These are phyloP conservation scores for Rhagophthalmus giganteus DNA, from an alignment of 2,888 invertebrate species.

Conservation along the genomic window DNA sequence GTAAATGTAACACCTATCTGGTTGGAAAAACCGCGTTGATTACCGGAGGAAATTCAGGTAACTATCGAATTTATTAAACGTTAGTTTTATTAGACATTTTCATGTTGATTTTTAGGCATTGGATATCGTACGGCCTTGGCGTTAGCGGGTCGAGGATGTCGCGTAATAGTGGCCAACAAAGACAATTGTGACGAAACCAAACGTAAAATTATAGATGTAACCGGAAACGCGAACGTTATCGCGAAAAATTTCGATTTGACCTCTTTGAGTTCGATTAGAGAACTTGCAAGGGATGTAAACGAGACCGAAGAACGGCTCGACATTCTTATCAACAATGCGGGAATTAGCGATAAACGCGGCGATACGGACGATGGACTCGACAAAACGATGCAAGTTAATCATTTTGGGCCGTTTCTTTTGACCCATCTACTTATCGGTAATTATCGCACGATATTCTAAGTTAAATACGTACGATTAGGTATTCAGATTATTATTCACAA, in stretches of 20 bases:
- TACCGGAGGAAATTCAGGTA: constrained; percentile 47
- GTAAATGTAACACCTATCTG: constrained; percentile 45
- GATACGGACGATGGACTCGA: constrained; percentile 65
- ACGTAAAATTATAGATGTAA: constrained; percentile 40
- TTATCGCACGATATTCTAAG: too few relatives aligned
- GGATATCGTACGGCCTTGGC: constrained; percentile 49
- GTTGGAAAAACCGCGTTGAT: constrained; percentile 47
- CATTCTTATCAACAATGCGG: constrained; percentile 88
- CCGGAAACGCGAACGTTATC: constrained; percentile 45
- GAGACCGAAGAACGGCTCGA: constrained; percentile 73
- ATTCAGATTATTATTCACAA: too few relatives aligned
- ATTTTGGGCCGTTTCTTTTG: constrained; percentile 60
- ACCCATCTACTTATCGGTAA: constrained; percentile 23
- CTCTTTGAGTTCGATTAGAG: constrained; percentile 57
- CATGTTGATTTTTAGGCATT: constrained; percentile 45
- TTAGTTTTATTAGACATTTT: too few relatives aligned
- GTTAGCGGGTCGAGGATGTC: constrained; percentile 55
- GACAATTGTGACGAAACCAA: constrained; percentile 40
- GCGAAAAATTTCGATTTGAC: constrained; percentile 57
- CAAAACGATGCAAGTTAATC: constrained; percentile 65
- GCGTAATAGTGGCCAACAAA: constrained; percentile 58
- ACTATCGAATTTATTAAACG: too few relatives aligned
- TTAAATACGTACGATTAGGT: too few relatives aligned
- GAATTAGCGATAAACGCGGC: constrained; percentile 57
- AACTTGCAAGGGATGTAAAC: constrained; percentile 79